A percentile compares a stretch with the other conserved stretches of the same genome.
These are phyloP conservation scores for Drosophila bipectinata DNA, from an alignment of 1,140 invertebrate genomes.

Conservation along the genomic window DNA sequence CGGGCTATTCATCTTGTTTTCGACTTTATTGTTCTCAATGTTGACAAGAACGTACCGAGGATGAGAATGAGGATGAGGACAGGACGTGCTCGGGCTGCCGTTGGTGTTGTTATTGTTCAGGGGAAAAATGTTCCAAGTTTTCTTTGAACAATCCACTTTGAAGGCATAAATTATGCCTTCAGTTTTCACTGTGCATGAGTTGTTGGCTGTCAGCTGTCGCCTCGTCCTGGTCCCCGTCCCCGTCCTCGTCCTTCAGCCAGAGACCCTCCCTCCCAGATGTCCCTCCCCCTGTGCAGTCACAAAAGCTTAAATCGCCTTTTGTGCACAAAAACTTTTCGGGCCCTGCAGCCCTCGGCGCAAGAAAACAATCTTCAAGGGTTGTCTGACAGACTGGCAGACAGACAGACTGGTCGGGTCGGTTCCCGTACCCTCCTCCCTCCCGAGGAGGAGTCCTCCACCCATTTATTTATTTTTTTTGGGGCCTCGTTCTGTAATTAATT, in stretches of 20 bases:
- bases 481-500: slow-evolving; percentile 74
- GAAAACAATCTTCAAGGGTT: slow-evolving; percentile 81
- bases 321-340: slow-evolving; percentile 66
- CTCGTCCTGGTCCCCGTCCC: slow-evolving; percentile 30
- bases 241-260: not conserved
- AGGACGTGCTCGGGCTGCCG: slow-evolving; percentile 50
- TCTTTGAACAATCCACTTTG: slow-evolving; percentile 80
- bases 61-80: slow-evolving; percentile 20
- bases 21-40: slow-evolving; percentile 67
- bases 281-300: slow-evolving; percentile 31
- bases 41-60: slow-evolving; percentile 54
- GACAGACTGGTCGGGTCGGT: slow-evolving; percentile 30
- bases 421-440: slow-evolving; percentile 16
- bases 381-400: slow-evolving; percentile 54
- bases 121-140: slow-evolving; percentile 69
- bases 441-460: too few relatives aligned
- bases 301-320: slow-evolving; percentile 73
- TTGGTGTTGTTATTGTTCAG: slow-evolving; percentile 48
- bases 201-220: slow-evolving; percentile 70
- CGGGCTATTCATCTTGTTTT: slow-evolving; percentile 60
- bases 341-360: slow-evolving; percentile 64
- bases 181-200: slow-evolving; percentile 77
- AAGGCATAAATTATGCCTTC: slow-evolving; percentile 82
- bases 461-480: slow-evolving; percentile 38
- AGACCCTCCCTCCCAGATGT: slow-evolving; percentile 18